phyloP scores from a whole-genome alignment of 2,797 vertebrate species.

The Hydrophis major region DNA sequence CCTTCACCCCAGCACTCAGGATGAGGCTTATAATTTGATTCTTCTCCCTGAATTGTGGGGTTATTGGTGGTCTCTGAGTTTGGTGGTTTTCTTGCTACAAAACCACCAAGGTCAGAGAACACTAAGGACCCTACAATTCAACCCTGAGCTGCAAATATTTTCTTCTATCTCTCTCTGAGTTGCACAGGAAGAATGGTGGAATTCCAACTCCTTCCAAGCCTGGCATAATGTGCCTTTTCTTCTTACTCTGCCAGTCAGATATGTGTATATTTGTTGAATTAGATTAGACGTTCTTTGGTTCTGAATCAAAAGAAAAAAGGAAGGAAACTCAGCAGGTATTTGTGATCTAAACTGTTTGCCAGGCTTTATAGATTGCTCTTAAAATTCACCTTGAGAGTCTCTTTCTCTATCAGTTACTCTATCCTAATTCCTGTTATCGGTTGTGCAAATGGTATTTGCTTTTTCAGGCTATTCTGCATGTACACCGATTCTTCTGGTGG shows the following conservation, averaged over 20 bases:
- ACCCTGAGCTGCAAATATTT: neutral
- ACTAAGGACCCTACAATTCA: neutral
- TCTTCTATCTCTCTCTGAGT: neutral
- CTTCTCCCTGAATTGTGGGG: neutral
- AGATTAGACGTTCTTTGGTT: neutral
- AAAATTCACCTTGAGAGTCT: neutral
- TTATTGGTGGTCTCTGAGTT: neutral
- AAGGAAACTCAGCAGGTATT: neutral
- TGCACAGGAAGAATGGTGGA: neutral
- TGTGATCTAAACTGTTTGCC: neutral
- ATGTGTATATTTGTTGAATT: neutral
- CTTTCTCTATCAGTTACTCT: neutral
- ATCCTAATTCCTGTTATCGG: neutral
- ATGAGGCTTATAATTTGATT: neutral
- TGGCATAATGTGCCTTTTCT: neutral
- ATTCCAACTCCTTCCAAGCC: neutral
- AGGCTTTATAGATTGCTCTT: neutral
- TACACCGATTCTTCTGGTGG: neutral
- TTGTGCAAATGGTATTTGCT: neutral
- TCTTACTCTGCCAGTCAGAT: neutral
- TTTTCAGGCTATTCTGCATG: neutral
- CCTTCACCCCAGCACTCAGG: neutral
- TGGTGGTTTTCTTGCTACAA: neutral
- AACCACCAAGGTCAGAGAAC: neutral
- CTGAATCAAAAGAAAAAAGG: neutral